Percentiles rank a stretch among this genome's conserved stretches.
These are phyloP conservation scores for Delphinus delphis DNA, from an alignment of 2,113 vertebrate genomes.

Conservation along the genomic window DNA sequence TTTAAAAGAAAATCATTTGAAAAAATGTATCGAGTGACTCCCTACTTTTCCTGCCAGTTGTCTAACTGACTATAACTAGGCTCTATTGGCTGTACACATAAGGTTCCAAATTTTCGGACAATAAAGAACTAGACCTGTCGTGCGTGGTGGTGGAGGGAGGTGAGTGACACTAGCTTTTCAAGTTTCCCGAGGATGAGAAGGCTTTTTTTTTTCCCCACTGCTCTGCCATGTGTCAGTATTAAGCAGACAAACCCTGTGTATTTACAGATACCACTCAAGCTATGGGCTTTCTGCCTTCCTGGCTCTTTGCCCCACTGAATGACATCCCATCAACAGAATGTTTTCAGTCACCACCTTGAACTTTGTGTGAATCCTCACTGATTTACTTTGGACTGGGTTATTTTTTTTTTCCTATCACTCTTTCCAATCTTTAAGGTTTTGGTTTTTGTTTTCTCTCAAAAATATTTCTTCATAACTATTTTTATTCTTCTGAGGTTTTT, in stretches of 20 bases:
- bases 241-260: background rate
- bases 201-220: background rate
- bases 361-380: background rate
- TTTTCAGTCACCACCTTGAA: background rate
- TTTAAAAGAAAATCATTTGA: conserved; percentile 35
- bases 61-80: background rate
- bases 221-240: background rate
- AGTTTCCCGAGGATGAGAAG: background rate
- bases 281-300: background rate
- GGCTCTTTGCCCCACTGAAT: background rate
- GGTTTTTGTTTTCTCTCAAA: background rate
- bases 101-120: background rate
- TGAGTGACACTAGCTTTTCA: background rate
- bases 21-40: background rate
- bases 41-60: background rate
- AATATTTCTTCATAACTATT: background rate
- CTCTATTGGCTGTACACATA: background rate
- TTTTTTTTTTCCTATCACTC: background rate
- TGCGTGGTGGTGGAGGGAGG: background rate
- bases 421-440: background rate
- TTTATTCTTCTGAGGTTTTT: background rate
- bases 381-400: background rate
- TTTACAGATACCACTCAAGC: background rate
- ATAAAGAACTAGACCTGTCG: background rate
- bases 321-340: background rate